These are phyloP conservation scores for Rissa tridactyla DNA, from an alignment of 2,113 vertebrate genomes.

Conservation along the genomic window DNA sequence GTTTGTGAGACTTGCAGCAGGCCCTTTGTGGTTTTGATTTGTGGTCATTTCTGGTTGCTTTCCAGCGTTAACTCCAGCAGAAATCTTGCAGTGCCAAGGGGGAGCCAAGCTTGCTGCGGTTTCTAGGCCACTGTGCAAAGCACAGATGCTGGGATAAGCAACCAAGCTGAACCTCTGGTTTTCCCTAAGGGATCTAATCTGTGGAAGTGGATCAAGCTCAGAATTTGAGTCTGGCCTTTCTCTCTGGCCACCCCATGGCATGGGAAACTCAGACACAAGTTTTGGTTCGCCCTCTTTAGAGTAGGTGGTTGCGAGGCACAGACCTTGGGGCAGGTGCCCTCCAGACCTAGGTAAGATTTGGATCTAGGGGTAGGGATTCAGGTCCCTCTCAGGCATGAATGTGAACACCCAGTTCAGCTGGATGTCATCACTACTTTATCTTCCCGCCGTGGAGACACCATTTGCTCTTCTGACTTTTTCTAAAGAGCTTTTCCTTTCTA, in stretches of 20 bases:
- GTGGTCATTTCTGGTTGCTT: constrained; percentile 24
- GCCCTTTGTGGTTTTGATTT: constrained; percentile 20
- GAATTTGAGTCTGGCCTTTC: neutral
- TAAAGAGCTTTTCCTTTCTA: too few relatives aligned
- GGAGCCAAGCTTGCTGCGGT: neutral
- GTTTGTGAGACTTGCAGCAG: neutral
- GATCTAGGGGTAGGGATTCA: neutral
- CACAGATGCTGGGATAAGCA: constrained; percentile 1
- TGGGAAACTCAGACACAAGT: neutral
- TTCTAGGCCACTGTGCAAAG: neutral
- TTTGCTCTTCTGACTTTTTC: neutral
- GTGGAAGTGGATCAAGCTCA: neutral
- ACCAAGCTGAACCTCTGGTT: neutral
- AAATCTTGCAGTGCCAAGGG: constrained; percentile 8
- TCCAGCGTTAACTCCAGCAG: neutral
- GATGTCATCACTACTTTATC: neutral
- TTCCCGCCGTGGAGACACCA: neutral
- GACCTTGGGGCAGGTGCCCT: neutral
- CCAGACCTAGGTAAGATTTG: neutral
- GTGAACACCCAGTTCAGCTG: neutral
- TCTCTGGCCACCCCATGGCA: neutral
- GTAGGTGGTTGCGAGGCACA: fast-evolving
- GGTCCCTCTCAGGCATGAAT: neutral
- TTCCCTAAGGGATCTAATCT: neutral
- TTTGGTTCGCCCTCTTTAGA: neutral